These are phyloP conservation scores for Dermatophagoides farinae DNA, from an alignment of 1,140 invertebrate species.

Conservation along the genomic window DNA sequence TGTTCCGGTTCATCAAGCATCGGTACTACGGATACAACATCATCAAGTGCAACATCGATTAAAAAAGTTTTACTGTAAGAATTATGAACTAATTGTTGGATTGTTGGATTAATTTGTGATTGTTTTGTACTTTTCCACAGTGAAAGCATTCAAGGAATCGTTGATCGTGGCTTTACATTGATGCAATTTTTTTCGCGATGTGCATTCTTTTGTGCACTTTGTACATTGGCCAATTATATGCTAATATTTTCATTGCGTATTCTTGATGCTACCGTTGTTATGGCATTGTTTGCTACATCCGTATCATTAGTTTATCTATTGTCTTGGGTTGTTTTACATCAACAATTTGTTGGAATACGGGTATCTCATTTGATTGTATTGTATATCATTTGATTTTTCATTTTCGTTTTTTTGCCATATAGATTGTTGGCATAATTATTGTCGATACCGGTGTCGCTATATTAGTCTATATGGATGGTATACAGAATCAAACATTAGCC, in stretches of 20 bases:
- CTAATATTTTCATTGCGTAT: slow-evolving; percentile 64
- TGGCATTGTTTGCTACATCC: slow-evolving; percentile 76
- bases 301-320: slow-evolving; percentile 78
- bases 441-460: slow-evolving; percentile 82
- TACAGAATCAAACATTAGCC: slow-evolving; percentile 23
- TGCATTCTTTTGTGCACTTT: slow-evolving; percentile 63
- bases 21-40: neutral
- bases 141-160: slow-evolving; percentile 22
- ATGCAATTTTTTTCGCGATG: slow-evolving; percentile 36
- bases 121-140: slow-evolving; percentile 16
- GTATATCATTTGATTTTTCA: neutral
- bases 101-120: neutral
- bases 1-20: neutral
- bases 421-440: slow-evolving; percentile 85
- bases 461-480: slow-evolving; percentile 84
- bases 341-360: slow-evolving; percentile 82
- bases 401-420: slow-evolving; percentile 8
- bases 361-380: slow-evolving; percentile 37
- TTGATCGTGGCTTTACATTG: slow-evolving; percentile 21
- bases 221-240: slow-evolving; percentile 79
- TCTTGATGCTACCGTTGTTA: slow-evolving; percentile 66
- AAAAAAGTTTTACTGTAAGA: slow-evolving; percentile 15
- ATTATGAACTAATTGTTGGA: neutral
- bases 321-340: slow-evolving; percentile 85
- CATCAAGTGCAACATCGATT: slow-evolving; percentile 7